Base-by-base conservation (phyloP, 2,113 vertebrate species). In the Trematomus loennbergii region DNA sequence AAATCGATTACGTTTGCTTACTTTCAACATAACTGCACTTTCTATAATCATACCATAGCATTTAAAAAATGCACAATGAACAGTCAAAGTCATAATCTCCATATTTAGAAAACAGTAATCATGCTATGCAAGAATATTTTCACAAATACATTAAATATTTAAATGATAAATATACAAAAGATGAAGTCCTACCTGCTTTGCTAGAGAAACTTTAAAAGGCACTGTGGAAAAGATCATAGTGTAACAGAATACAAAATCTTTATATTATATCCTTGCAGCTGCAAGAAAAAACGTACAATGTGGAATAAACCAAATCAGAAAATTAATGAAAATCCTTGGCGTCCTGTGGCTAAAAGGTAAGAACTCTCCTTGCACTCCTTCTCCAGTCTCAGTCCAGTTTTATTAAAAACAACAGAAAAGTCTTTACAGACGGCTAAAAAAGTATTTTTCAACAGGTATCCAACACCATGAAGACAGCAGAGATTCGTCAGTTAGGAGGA, bases 121-220 rank as follows among this genome's bases (percentile, higher is more conserved):
- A 75, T 62, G 8, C 36, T 48, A 1, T 22, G 25, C 18, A 74
- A 43, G 5, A 49, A 20, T 4, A 60, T 40, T 7, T 65, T 57
- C 50, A 54, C 2, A 7, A 72, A 52, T 67, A 25, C 2, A 75
- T 20, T 8, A 62, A 10, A 20, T 15, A 67, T 33, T 17, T n/a
- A 0, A 50, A 58, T 46, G 12, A 64, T 8, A 13, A 16, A 77
- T 58, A 50, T 60, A 58, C 57, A 17, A 66, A 83, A 72, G 43
- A 17, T 70, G 18, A n/a, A 36, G 45, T 20, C 91, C 84, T 90
- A 94, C 89, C 91, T 92, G 90, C 64, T 92, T 89, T 72, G 78
- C 60, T 67, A 83, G 85, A 82, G 86, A 79, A 66, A 91, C 77
- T 43, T 92, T 84, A 62, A 91, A 66, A 68, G 82, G 87, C 61